Conservation (phyloP, 2,797 vertebrate genomes). For the Macropus fuliginosus region DNA sequence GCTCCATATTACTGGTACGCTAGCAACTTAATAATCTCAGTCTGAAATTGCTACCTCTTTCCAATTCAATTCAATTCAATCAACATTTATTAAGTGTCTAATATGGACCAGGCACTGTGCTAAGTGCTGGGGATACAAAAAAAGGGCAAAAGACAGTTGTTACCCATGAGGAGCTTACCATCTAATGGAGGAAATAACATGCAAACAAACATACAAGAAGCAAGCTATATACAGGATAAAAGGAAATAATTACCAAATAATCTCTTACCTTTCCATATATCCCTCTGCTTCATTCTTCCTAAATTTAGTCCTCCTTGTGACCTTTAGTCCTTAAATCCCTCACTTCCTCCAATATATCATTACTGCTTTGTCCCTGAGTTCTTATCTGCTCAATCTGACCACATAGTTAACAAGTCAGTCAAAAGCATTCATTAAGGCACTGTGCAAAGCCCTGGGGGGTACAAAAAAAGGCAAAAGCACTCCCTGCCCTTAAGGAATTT, state of each 20-base stretch:
- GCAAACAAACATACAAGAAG: too few species aligned
- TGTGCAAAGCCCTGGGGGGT: not conserved
- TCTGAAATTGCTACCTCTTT: not conserved
- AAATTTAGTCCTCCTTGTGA: not conserved
- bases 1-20: not conserved
- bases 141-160: not conserved
- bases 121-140: not conserved
- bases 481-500: not conserved
- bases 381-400: not conserved
- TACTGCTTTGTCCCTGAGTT: not conserved
- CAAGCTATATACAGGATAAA: not conserved
- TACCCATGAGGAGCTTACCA: not conserved
- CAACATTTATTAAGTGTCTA: not conserved
- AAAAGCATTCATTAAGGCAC: not conserved
- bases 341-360: not conserved
- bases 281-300: not conserved
- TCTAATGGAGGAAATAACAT: not conserved
- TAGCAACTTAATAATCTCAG: not conserved
- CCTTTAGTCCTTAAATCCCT: not conserved
- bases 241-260: not conserved
- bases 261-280: not conserved
- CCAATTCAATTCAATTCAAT: not conserved
- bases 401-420: not conserved
- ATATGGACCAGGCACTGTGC: not conserved
- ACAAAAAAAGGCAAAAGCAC: not conserved